Percentiles rank a stretch among this genome's conserved stretches.
phyloP scores from a whole-genome alignment of 1,140 invertebrate species.

The Teleopsis dalmanni region DNA sequence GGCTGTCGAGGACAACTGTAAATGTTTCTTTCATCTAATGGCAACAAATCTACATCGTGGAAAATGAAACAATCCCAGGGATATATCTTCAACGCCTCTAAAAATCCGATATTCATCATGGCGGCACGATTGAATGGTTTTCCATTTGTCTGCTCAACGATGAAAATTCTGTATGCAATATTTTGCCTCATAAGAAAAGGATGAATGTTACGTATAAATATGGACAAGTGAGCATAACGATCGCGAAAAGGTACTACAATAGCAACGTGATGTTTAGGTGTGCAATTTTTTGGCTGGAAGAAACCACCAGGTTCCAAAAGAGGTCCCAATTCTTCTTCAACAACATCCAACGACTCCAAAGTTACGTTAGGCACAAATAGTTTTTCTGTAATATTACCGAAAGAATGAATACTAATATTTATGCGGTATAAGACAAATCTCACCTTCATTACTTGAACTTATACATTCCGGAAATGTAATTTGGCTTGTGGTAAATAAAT shows the following conservation, averaged over 20 bases:
- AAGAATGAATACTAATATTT: constrained; percentile 1
- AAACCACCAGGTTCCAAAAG: constrained; percentile 62
- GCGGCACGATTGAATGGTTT: constrained; percentile 83
- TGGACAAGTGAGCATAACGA: constrained; percentile 71
- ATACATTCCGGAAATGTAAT: neutral
- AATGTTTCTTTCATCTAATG: constrained; percentile 85
- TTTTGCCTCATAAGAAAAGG: constrained; percentile 84
- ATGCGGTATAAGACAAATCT: neutral
- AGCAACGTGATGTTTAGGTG: constrained; percentile 69
- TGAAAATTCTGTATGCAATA: constrained; percentile 87
- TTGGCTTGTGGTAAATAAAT: neutral
- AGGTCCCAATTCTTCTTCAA: constrained; percentile 45
- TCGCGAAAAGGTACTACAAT: constrained; percentile 81
- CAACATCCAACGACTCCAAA: constrained; percentile 42
- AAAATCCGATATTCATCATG: constrained; percentile 92
- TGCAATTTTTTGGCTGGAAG: constrained; percentile 68
- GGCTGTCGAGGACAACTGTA: constrained; percentile 88
- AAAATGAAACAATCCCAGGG: constrained; percentile 88
- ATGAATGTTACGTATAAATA: constrained; percentile 83
- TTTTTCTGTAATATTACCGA: constrained; percentile 30
- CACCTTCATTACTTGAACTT: no score
- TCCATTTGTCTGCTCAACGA: constrained; percentile 82
- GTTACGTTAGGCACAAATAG: constrained; percentile 44
- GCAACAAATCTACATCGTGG: constrained; percentile 91
- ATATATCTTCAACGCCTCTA: constrained; percentile 70